These are phyloP conservation scores for Asarcornis scutulata DNA, from an alignment of 2,113 vertebrate species.

Conservation along the genomic window DNA sequence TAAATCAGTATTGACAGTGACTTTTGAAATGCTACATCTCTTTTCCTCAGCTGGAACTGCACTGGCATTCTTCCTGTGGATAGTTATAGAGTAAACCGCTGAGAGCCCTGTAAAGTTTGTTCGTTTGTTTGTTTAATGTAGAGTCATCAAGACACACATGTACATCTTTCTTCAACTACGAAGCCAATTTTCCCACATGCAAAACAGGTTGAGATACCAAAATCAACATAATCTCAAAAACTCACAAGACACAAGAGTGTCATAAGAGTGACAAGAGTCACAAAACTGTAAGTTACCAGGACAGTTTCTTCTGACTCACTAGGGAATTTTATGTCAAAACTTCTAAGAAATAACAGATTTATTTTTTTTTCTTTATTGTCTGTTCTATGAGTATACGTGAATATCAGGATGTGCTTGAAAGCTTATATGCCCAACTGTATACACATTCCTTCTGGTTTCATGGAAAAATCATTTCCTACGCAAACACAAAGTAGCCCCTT, in stretches of 20 bases:
- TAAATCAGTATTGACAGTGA: not conserved
- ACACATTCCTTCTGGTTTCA: not conserved
- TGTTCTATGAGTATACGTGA: not conserved
- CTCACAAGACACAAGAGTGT: no score
- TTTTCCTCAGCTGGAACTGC: not conserved
- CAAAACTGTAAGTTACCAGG: not conserved
- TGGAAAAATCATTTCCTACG: not conserved
- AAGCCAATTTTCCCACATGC: not conserved
- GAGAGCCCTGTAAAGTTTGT: not conserved
- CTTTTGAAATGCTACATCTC: not conserved
- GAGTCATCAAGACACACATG: not conserved
- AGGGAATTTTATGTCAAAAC: rapidly evolving
- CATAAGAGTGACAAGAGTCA: not conserved
- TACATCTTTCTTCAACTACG: not conserved
- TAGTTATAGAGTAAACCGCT: not conserved
- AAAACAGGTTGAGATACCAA: not conserved
- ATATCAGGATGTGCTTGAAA: not conserved
- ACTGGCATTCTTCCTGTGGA: not conserved
- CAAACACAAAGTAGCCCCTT: rapidly evolving
- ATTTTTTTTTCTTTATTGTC: not conserved
- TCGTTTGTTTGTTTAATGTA: not conserved
- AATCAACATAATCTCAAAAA: not conserved
- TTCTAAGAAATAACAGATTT: not conserved
- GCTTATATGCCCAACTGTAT: not conserved
- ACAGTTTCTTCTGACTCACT: not conserved